Evolutionary conservation across 2,113 vertebrate species (phyloP).

Genomic region (Danionella cerebrum): DNA sequence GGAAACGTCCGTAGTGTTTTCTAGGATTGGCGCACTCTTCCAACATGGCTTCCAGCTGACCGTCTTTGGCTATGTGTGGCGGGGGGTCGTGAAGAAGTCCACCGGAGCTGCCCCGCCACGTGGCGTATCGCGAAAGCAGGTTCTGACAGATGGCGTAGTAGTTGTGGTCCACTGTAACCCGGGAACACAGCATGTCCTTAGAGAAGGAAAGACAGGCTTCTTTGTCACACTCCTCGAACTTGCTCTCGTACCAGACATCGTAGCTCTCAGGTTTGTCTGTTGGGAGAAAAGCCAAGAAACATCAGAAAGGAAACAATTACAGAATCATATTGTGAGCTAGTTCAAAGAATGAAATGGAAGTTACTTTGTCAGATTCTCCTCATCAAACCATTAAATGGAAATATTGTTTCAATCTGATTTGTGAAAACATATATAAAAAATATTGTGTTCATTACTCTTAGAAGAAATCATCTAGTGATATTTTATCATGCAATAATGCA

Average conservation of each 20-base stretch:
- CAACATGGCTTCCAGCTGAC: slow-evolving; percentile 83
- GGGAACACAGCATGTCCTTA: slow-evolving; percentile 89
- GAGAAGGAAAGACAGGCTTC: slow-evolving; percentile 98
- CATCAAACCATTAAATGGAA: too few species aligned
- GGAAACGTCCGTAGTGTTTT: slow-evolving; percentile 81
- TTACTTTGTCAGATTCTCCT: too few species aligned
- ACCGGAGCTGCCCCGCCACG: slow-evolving; percentile 90
- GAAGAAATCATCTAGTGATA: too few species aligned
- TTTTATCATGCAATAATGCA: too few species aligned
- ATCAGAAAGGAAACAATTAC: background rate
- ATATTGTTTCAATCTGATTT: too few species aligned
- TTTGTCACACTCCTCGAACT: slow-evolving; percentile 93
- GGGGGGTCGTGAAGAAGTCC: slow-evolving; percentile 94
- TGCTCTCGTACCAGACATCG: slow-evolving; percentile 97
- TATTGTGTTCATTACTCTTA: too few species aligned
- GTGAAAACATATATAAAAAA: too few species aligned
- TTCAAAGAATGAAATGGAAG: too few species aligned
- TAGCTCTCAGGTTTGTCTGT: slow-evolving; percentile 95
- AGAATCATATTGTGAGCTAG: too few species aligned
- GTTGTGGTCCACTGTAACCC: slow-evolving; percentile 95
- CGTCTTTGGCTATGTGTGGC: slow-evolving; percentile 82
- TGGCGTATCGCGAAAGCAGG: slow-evolving; percentile 87
- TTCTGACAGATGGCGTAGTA: slow-evolving; percentile 98
- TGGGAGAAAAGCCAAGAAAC: slow-evolving; percentile 37
- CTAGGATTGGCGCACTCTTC: slow-evolving; percentile 92